Evolutionary conservation across 2,797 vertebrate genomes (phyloP).

Genomic region (Myotis daubentonii): DNA sequence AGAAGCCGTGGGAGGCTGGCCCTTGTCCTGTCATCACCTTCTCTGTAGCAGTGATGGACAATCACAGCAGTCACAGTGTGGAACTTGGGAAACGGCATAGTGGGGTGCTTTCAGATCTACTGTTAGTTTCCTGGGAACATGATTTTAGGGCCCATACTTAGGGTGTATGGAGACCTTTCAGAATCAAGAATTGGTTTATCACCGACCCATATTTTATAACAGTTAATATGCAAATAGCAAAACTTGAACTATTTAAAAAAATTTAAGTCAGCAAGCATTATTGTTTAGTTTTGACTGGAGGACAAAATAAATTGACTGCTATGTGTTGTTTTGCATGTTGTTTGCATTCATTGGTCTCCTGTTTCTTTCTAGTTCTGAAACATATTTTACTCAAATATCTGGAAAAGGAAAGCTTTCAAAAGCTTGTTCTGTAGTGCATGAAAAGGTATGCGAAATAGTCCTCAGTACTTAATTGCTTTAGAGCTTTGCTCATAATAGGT

Average conservation of each 20-base stretch:
- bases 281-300: background rate
- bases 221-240: background rate
- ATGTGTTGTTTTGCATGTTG: background rate
- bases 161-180: background rate
- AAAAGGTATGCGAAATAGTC: conserved; percentile 45
- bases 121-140: background rate
- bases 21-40: background rate
- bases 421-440: background rate
- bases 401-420: conserved; percentile 38
- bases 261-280: background rate
- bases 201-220: background rate
- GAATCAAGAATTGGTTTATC: background rate
- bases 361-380: conserved; percentile 49
- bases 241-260: background rate
- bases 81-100: background rate
- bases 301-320: background rate
- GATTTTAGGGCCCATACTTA: background rate
- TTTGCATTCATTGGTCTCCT: conserved; percentile 22
- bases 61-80: background rate
- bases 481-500: background rate
- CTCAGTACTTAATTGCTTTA: conserved; percentile 37
- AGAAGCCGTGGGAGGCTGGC: background rate
- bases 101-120: background rate
- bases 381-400: conserved; percentile 39
- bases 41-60: background rate